Evolutionary conservation across 2,888 invertebrate genomes (phyloP), one percentile per base, ranked within the genome.

Genomic region (Drosophila helvetica): DNA sequence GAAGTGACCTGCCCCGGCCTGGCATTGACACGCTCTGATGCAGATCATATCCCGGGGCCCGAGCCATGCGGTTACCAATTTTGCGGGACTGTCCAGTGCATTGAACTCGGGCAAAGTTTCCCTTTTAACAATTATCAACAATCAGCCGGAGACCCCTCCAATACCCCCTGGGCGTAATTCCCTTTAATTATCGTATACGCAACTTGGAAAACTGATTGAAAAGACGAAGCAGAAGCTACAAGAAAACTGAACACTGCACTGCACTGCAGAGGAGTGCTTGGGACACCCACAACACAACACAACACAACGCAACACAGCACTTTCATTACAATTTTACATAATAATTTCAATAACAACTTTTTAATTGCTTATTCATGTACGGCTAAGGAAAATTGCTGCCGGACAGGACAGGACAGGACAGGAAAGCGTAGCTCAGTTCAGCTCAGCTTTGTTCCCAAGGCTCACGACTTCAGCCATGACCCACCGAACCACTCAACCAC

Each of bases 361-460:
- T 83, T 87, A 87, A 87, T 87, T 87, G 88, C 87, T 87, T 87
- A 88, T 87, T 87, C 85, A 88, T 88, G 88, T 88, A 86, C 79
- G 66, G 54, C 69, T 17, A 46, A 56, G 18, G 57, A 71, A 58
- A 65, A 53, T 30, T 55, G 59, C 56, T 58, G 54, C 42, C 42
- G 63, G 60, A 59, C 55, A 18, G 46, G 33, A 33, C 12, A 33
- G 38, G 15, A 38, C 15, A 38, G 15, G 15, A 42, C 8, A 45
- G 22, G 64, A 72, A 10, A 15, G 5, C 38, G 38, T 38, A 15
- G 38, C 38, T 38, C 15, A 38, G 38, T n/a, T 38, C 12, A 33
- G 33, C 33, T 15, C 38, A 12, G 12, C 12, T 33, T 5, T 33
- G 64, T 43, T 54, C 42, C 18, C 12, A 43, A n/a, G 54, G 42